phyloP scores from a whole-genome alignment of 2,113 vertebrate species.

The Probosciger aterrimus region DNA sequence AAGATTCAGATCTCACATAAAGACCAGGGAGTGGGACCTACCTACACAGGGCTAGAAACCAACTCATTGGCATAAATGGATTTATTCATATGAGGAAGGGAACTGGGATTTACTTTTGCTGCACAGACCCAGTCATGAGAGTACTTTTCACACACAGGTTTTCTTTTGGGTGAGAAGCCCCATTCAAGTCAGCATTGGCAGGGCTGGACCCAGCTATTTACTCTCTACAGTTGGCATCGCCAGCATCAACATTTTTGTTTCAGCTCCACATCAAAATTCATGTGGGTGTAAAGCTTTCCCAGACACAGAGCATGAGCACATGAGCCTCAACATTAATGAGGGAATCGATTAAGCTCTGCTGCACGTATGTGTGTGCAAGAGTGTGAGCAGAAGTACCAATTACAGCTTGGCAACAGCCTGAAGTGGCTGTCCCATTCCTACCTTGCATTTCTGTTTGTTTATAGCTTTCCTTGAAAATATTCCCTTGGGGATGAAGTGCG shows the following conservation, averaged over 20 bases:
- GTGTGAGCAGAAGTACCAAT: constrained; percentile 5
- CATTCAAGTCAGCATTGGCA: constrained; percentile 55
- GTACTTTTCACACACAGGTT: constrained; percentile 34
- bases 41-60: not conserved
- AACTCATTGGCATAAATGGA: not conserved
- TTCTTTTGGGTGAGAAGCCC: constrained; percentile 47
- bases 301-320: constrained; percentile 42
- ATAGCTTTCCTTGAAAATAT: constrained; percentile 24
- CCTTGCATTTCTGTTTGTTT: not conserved
- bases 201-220: constrained; percentile 51
- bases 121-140: not conserved
- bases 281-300: constrained; percentile 62
- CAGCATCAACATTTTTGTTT: constrained; percentile 67
- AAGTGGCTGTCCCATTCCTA: constrained; percentile 7
- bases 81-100: not conserved
- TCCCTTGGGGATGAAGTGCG: not conserved
- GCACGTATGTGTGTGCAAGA: constrained; percentile 20
- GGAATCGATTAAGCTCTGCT: constrained; percentile 41
- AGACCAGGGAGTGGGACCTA: not conserved
- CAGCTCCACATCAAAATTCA: constrained; percentile 61
- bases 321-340: constrained; percentile 51
- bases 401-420: constrained; percentile 9
- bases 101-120: constrained; percentile 1
- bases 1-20: not conserved
- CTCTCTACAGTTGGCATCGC: constrained; percentile 28